phyloP scores from a whole-genome alignment of 2,797 vertebrate genomes.

The Artibeus lituratus region DNA sequence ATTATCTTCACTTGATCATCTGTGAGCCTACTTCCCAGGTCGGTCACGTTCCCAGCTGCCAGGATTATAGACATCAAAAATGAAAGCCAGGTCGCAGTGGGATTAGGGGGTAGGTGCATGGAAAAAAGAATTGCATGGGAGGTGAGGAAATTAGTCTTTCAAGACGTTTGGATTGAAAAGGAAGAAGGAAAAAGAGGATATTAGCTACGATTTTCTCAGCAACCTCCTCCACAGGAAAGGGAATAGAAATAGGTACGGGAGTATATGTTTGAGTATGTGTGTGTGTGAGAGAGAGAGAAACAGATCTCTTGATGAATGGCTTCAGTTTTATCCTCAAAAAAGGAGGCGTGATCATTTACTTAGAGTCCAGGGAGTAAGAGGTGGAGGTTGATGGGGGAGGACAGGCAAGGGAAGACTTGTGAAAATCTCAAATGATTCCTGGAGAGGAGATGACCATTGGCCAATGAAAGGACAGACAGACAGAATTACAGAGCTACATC shows the following conservation, averaged over 20 bases:
- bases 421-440: neutral
- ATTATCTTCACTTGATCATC: neutral
- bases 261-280: neutral
- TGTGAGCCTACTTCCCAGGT: neutral
- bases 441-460: neutral
- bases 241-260: neutral
- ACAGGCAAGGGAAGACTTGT: neutral
- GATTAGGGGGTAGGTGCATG: neutral
- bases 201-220: conserved; percentile 37
- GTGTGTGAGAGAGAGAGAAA: neutral
- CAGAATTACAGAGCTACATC: neutral
- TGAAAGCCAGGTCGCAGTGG: neutral
- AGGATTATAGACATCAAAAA: neutral
- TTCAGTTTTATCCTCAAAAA: neutral
- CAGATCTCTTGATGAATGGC: neutral
- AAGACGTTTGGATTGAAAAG: conserved; percentile 32
- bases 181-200: neutral
- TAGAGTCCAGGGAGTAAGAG: neutral
- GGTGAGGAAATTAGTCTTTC: neutral
- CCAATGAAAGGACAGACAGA: neutral
- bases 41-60: neutral
- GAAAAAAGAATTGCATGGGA: neutral
- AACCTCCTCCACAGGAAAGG: neutral
- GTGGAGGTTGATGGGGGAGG: neutral
- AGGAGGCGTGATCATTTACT: neutral